These are phyloP conservation scores for Unio pictorum DNA, from an alignment of 2,888 invertebrate genomes.

Conservation along the genomic window DNA sequence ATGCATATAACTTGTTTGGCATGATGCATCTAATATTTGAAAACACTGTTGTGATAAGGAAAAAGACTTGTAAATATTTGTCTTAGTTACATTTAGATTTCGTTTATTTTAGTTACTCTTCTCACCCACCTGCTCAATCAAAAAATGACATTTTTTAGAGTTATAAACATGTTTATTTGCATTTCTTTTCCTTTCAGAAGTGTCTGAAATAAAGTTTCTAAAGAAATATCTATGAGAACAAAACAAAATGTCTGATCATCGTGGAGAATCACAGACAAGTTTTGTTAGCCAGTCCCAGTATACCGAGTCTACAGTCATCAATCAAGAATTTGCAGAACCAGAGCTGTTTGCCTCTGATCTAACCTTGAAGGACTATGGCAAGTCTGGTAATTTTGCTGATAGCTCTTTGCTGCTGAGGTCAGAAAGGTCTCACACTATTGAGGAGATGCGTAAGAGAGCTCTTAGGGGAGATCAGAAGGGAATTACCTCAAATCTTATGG, in stretches of 20 bases:
- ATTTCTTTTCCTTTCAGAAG: too few species aligned
- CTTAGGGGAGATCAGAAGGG: conserved; percentile 21
- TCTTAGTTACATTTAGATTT: too few species aligned
- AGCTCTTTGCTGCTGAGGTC: conserved; percentile 6
- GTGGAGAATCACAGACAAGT: conserved; percentile 51
- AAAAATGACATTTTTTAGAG: too few species aligned
- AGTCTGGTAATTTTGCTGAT: conserved; percentile 39
- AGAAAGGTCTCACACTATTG: conserved; percentile 33
- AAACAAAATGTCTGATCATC: conserved; percentile 33
- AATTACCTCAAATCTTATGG: conserved; percentile 50
- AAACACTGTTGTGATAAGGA: too few species aligned
- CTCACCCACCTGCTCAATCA: too few species aligned
- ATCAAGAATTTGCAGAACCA: conserved; percentile 49
- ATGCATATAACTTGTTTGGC: too few species aligned
- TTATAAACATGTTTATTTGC: too few species aligned
- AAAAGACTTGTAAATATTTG: too few species aligned
- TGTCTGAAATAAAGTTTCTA: too few species aligned
- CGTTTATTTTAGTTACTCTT: too few species aligned
- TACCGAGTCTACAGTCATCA: conserved; percentile 57
- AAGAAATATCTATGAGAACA: not conserved
- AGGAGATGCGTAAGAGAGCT: conserved; percentile 33
- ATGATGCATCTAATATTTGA: too few species aligned
- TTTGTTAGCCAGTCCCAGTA: conserved; percentile 49
- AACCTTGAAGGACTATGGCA: conserved; percentile 2
- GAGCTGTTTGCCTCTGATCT: conserved; percentile 41